Conservation (phyloP, 2,888 invertebrate species). For the Steinernema scapterisci region DNA sequence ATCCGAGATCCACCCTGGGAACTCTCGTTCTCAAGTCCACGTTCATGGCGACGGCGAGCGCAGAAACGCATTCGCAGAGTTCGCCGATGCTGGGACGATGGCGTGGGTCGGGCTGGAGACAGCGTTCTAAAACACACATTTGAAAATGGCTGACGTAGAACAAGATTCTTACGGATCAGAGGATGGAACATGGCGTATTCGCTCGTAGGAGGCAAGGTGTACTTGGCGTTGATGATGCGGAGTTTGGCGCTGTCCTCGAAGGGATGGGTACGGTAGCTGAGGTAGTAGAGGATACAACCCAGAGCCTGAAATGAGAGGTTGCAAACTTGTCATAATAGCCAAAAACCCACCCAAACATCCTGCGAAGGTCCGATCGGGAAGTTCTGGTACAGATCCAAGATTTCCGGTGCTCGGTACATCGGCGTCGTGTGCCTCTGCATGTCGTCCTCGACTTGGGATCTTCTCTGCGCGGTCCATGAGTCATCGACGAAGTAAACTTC, state of each 20-base stretch:
- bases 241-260: constrained; percentile 92
- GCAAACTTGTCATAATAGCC: neutral
- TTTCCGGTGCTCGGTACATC: constrained; percentile 95
- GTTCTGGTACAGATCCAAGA: constrained; percentile 96
- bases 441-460: constrained; percentile 89
- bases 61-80: constrained; percentile 83
- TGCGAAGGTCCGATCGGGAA: constrained; percentile 85
- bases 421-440: constrained; percentile 73
- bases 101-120: constrained; percentile 76
- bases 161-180: constrained; percentile 76
- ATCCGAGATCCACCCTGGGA: constrained; percentile 54
- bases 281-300: constrained; percentile 88
- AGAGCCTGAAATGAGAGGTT: constrained; percentile 74
- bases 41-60: constrained; percentile 83
- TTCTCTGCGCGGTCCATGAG: constrained; percentile 88
- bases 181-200: constrained; percentile 85
- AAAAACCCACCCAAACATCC: constrained; percentile 80
- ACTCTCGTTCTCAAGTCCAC: constrained; percentile 82
- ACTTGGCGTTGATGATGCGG: constrained; percentile 94
- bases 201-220: constrained; percentile 79
- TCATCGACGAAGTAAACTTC: constrained; percentile 81
- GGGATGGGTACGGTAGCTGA: constrained; percentile 92
- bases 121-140: constrained; percentile 66
- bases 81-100: constrained; percentile 80
- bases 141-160: neutral